Evolutionary conservation across 2,113 vertebrate species (phyloP), one percentile per base, ranked within the genome.

Genomic region (Triplophysa rosa): DNA sequence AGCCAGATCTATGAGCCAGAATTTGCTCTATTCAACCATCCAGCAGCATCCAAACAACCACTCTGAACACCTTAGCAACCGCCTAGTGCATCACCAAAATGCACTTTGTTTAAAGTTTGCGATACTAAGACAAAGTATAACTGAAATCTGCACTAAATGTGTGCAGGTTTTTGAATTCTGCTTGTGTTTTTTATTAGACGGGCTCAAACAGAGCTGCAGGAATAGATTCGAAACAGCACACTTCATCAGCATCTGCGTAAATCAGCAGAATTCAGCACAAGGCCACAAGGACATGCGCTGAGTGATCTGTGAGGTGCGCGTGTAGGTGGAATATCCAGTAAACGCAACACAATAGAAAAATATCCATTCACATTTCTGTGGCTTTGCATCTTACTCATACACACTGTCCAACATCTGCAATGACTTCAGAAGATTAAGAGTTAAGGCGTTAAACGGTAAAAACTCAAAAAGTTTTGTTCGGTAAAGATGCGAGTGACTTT

Each of bases 251-350:
- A 74, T 61, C 56, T 62, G 58, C 24, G 58, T 40, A 61, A 59
- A 62, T 74, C 13, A 23, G 6, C 37, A 74, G 23, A 74, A 62
- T 74, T 62, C 37, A 74, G 56, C 19, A 37, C 71, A 62, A 62
- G 52, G 52, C 29, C 29, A 13, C n/a, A 52, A 59, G 69, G 37
- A 59, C 29, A 58, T n/a, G 19, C 26, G n/a, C 26, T 72, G 29
- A 72, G 17, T 72, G 69, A 72, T 59, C 12, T n/a, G 47, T 24
- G 24, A 65, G 52, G 40, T 67, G 37, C 52, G 33, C 65, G 65
- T 70, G 23, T 58, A 54, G 78, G 82, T 21, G 67, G 67, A 54
- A 40, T 26, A 77, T 83, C 82, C 82, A 80, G 78, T 71, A 83
- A 80, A 26, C 21, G 24, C 56, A 83, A 49, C 66, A 77, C 82